Evolutionary conservation across 2,113 vertebrate species (phyloP), one percentile per base, ranked within the genome.

Genomic region (Brienomyrus longianalis): DNA sequence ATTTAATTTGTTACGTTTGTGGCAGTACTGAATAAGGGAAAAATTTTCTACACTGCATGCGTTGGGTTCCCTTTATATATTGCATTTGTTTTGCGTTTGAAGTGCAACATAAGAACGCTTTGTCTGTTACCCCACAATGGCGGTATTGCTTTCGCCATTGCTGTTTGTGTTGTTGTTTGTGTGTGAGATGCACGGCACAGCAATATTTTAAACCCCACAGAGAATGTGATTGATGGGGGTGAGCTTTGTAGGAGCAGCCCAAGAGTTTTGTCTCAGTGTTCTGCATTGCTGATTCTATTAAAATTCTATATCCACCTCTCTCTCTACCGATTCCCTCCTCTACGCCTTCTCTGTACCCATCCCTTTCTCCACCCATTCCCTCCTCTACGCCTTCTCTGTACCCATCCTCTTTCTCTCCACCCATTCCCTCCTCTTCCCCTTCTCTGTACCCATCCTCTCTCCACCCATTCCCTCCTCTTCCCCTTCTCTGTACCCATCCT

Each of bases 211-310:
- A 89, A 50, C 48, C 50, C 70, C 66, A 89, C n/a, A 17, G 70
- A 89, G 47, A 54, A 70, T 31, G 31, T 45, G 66, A 51, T 52
- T 70, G 70, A 74, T 88, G 48, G 47, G 10, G 47, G 31, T 27
- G 77, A 50, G 5, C 27, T 13, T 52, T 10, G 10, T 47, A 11
- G 62, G 47, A 88, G 11, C 27, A 48, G 62, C 27, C 47, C 47
- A 8, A 47, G 47, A 52, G 47, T 51, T 52, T 83, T 89, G 15
- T 91, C 86, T 92, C 90, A 88, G 86, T 89, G 27, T 89, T 86
- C 62, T 9, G 2, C 9, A 88, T 35, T 51, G 17, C 0, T 23
- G 21, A 35, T 59, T 59, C 8, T 45, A 84, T 48, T 84, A 23
- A 47, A 48, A 48, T 21, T 84, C 45, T n/a, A n/a, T 48, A 31